Base-by-base conservation (phyloP, 2,888 invertebrate species). In the Trissolcus japonicus region DNA sequence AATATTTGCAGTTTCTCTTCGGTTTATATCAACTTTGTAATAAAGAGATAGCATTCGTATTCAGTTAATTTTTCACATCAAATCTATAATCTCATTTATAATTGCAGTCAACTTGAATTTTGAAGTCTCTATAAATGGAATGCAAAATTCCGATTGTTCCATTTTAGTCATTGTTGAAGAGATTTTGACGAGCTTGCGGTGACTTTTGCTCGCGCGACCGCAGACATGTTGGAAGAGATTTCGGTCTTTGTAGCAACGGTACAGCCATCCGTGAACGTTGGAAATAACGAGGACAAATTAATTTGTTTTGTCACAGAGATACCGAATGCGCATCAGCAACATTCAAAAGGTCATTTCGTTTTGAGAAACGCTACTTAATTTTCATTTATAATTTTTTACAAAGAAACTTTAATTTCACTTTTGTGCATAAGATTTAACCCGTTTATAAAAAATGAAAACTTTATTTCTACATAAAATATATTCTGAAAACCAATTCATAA, bases 191-290 rank as follows among this genome's bases (percentile, higher is more conserved):
- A 66, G 76, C 76, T 54, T 69, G 76, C 63, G 78, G 72, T 69
- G 73, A 74, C 69, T 76, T 55, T 35, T 53, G 66, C 73, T 63
- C 55, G 50, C 71, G 74, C 55, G 72, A 72, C 72, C 67, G 72
- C 73, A 79, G 78, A 68, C 73, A 55, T 78, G 54, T 69, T 56
- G 74, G 74, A 74, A 73, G 72, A 79, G 74, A 78, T 73, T 63
- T 76, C 69, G 50, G 66, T 41, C 71, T 73, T 76, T 63, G 62
- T 76, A 73, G 21, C 54, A 71, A 63, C 67, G 63, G 78, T 76
- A 78, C 77, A 78, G 69, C 75, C 48, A 71, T 68, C 76, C 54
- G 61, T 69, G 69, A 77, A 67, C 62, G 57, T 69, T 62, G 74
- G 51, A 74, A 76, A 75, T 80, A 73, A 78, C 66, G 41, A 79